phyloP scores from a whole-genome alignment of 2,797 vertebrate genomes.

The Neopelma chrysocephalum region DNA sequence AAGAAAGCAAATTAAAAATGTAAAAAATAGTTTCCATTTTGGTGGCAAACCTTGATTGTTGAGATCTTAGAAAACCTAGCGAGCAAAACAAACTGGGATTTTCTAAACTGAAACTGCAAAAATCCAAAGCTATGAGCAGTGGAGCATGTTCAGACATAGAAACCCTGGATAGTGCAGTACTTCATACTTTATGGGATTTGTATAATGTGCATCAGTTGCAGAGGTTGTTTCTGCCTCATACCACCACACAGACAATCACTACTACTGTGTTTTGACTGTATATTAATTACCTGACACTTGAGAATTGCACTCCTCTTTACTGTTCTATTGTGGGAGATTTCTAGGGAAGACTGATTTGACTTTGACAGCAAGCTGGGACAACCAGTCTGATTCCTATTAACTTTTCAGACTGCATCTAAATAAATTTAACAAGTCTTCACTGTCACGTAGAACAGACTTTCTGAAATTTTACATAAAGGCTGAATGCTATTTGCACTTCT shows the following conservation, averaged over 20 bases:
- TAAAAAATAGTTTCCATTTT: neutral
- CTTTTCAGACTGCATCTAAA: constrained; percentile 40
- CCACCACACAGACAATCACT: constrained; percentile 6
- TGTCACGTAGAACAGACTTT: constrained; percentile 24
- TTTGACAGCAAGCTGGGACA: constrained; percentile 18
- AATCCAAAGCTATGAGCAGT: neutral
- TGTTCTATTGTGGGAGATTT: neutral
- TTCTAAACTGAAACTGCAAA: neutral
- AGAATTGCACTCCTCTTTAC: neutral
- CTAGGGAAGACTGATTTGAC: neutral
- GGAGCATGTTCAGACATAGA: neutral
- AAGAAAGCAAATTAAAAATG: neutral
- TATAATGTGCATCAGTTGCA: neutral
- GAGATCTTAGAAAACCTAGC: neutral
- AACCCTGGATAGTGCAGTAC: neutral
- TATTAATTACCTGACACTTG: constrained; percentile 1
- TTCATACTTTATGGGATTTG: neutral
- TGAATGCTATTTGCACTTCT: constrained; percentile 26
- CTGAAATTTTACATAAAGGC: constrained; percentile 35
- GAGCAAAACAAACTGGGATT: neutral
- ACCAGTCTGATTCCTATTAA: constrained; percentile 22
- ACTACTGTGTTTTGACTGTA: neutral
- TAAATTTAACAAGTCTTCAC: constrained; percentile 45
- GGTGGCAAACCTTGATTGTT: neutral
- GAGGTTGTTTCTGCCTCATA: neutral